Conservation (phyloP, 2,888 invertebrate species). For the Andrena chrysosceles region DNA sequence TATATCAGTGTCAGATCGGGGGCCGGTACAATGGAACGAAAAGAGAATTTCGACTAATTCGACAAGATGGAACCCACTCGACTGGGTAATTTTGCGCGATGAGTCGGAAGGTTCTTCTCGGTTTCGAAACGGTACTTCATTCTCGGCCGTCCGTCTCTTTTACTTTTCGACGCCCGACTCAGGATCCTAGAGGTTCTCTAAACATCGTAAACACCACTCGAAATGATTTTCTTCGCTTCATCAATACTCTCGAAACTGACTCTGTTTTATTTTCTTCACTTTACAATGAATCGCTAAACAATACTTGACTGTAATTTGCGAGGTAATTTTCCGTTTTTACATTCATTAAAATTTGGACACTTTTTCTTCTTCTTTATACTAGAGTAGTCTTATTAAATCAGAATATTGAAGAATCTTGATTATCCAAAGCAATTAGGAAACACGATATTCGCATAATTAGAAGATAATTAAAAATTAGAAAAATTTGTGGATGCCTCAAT, state of each 20-base stretch:
- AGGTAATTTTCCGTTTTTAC: no score
- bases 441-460: no score
- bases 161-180: slow-evolving; percentile 13
- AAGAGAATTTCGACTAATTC: slow-evolving; percentile 78
- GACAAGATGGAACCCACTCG: slow-evolving; percentile 70
- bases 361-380: no score
- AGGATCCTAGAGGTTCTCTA: slow-evolving; percentile 45
- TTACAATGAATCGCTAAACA: no score
- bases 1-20: slow-evolving; percentile 78
- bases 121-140: slow-evolving; percentile 63
- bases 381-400: no score
- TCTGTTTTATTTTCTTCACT: slow-evolving; percentile 7
- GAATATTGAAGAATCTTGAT: no score
- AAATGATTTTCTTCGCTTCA: slow-evolving; percentile 56
- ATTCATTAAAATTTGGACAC: no score
- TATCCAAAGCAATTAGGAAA: no score
- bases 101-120: slow-evolving; percentile 72
- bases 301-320: no score
- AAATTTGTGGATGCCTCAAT: no score
- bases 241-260: slow-evolving; percentile 24
- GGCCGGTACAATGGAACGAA: slow-evolving; percentile 71
- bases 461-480: no score
- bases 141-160: slow-evolving; percentile 48
- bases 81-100: slow-evolving; percentile 79
- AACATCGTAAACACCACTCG: slow-evolving; percentile 69